Evolutionary conservation across 2,888 invertebrate species (phyloP), one percentile per base, ranked within the genome.

Genomic region (Chaitophorus viminalis): DNA sequence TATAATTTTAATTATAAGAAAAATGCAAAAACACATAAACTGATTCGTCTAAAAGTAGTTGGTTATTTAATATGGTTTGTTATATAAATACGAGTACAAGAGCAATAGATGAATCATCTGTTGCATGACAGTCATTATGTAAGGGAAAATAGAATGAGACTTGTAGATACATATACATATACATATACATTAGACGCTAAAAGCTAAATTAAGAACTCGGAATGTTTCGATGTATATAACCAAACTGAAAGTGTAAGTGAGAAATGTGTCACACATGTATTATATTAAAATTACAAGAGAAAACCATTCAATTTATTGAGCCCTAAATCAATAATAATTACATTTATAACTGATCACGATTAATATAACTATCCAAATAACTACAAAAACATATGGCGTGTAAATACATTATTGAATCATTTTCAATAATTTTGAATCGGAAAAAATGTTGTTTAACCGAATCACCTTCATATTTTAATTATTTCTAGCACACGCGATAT

Each of bases 151-250:
- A 68, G 21, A 60, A 60, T 60, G 60, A 21, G 25, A 60, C 60
- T 25, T 21, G 60, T 60, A 60, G 60, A 25, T 60, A 25, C 60
- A 60, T 25, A 25, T 60, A 60, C n/a, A n/a, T 60, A 60, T 8
- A 14, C 11, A 46, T 46, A 46, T 39, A 75, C n/a, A 25, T 39
- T n/a, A 11, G n/a, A 68, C 68, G 29, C 29, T 70, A 81, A 46
- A 36, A 70, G n/a, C 31, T 70, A 70, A 81, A 68, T 79, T 68
- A 81, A 70, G 31, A 81, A 81, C 68, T 70, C n/a, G 36, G 29
- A 17, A 46, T 60, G 29, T 29, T 29, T 14, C 11, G 29, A 68
- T 29, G 36, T 46, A 46, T 31, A 31, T 11, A 11, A 46, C 68
- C 31, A 21, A 46, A 46, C 46, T 81, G 11, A 70, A 81, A 46